phyloP scores from a whole-genome alignment of 2,113 vertebrate genomes.

The Pleuronectes platessa region DNA sequence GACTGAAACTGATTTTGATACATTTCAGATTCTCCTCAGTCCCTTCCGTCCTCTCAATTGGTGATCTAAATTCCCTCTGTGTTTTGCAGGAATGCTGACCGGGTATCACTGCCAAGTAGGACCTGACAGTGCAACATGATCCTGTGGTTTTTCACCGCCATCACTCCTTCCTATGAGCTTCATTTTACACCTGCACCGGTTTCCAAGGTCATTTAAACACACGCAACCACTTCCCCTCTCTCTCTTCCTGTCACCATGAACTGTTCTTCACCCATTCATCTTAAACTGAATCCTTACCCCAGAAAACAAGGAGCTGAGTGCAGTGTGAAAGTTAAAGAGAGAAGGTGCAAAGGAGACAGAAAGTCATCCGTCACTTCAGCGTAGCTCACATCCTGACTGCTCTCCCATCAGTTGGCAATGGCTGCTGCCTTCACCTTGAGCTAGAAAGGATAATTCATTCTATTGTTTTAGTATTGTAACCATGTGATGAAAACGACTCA shows the following conservation, averaged over 20 bases:
- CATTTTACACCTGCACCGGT: slow-evolving; percentile 16
- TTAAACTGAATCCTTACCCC: not conserved
- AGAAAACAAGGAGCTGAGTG: slow-evolving; percentile 1
- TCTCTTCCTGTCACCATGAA: not conserved
- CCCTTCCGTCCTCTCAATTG: not conserved
- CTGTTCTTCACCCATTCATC: not conserved
- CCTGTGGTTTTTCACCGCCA: not conserved
- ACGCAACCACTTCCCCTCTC: not conserved
- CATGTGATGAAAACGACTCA: no score
- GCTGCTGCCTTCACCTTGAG: no score
- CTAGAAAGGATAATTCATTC: no score
- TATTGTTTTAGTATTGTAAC: no score
- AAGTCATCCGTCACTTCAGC: not conserved
- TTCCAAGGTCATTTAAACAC: not conserved
- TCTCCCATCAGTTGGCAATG: not conserved
- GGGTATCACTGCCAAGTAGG: slow-evolving; percentile 18
- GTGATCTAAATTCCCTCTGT: not conserved
- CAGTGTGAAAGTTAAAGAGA: not conserved
- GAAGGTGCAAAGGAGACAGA: not conserved
- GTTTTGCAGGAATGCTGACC: slow-evolving; percentile 4
- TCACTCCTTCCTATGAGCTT: not conserved
- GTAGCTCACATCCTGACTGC: not conserved
- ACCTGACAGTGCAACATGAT: slow-evolving; percentile 21
- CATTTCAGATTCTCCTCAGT: not conserved
- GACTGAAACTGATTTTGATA: not conserved